Evolutionary conservation across 2,797 vertebrate genomes (phyloP).

Genomic region (Calcarius lapponicus): DNA sequence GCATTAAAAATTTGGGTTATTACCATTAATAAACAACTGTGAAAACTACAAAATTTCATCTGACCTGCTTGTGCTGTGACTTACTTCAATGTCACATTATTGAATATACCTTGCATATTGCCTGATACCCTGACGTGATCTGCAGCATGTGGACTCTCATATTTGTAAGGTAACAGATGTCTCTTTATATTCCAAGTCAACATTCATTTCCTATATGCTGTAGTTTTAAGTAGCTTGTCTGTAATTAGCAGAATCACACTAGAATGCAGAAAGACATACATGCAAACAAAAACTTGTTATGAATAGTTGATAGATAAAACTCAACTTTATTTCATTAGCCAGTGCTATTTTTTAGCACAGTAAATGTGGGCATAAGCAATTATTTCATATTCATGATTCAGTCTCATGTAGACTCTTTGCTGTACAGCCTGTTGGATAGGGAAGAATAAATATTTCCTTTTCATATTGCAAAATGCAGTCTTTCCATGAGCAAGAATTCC

Average conservation of each 20-base stretch:
- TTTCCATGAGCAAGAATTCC: not conserved
- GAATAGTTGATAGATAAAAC: not conserved
- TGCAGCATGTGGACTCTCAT: not conserved
- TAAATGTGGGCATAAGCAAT: not conserved
- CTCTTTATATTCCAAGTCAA: constrained; percentile 17
- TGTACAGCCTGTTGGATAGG: not conserved
- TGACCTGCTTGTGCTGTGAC: not conserved
- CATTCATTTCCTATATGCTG: constrained; percentile 17
- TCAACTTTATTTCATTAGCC: not conserved
- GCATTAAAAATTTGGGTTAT: not conserved
- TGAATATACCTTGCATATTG: not conserved
- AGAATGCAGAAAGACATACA: not conserved
- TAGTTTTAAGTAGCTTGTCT: not conserved
- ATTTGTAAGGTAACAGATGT: not conserved
- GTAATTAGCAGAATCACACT: constrained; percentile 15
- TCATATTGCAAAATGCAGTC: not conserved
- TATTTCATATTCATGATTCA: not conserved
- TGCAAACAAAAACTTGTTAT: not conserved
- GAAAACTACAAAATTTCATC: not conserved
- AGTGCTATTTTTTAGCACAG: not conserved
- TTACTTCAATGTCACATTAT: not conserved
- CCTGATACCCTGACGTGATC: not conserved
- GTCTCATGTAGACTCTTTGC: not conserved
- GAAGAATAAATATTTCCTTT: not conserved
- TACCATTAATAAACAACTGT: not conserved